Evolutionary conservation across 2,113 vertebrate species (phyloP).

Genomic region (Oxyura jamaicensis): DNA sequence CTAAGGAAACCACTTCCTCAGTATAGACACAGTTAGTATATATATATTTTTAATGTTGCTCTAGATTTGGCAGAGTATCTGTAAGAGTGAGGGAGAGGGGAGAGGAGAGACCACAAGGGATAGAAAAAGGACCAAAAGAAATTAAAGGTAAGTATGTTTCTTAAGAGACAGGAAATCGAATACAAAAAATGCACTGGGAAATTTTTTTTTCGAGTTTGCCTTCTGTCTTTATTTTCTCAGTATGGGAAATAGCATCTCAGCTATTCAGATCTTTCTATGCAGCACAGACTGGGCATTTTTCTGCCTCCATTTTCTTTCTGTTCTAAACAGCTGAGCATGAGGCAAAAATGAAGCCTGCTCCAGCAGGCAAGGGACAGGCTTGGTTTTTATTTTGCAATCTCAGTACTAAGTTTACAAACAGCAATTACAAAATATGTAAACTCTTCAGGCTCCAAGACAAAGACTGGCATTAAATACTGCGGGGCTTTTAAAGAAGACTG

Average conservation of each 20-base stretch:
- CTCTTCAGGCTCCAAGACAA: neutral
- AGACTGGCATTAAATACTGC: neutral
- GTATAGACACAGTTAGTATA: neutral
- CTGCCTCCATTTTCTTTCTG: neutral
- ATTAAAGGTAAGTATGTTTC: neutral
- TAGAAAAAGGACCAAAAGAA: neutral
- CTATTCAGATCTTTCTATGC: neutral
- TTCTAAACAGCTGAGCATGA: neutral
- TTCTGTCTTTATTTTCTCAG: neutral
- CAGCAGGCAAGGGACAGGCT: neutral
- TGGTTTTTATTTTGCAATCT: neutral
- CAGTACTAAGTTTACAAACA: neutral
- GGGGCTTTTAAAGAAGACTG: neutral
- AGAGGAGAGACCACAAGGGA: neutral
- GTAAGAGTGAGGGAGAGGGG: no score
- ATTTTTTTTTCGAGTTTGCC: neutral
- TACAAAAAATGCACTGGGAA: neutral
- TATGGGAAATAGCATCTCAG: neutral
- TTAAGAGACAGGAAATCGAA: neutral
- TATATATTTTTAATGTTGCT: neutral
- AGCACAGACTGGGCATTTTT: neutral
- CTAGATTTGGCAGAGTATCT: neutral
- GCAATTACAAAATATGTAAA: neutral
- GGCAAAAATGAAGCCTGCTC: neutral
- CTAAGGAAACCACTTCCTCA: conserved; percentile 62